Evolutionary conservation across 2,113 vertebrate species (phyloP).

Genomic region (Carollia perspicillata): DNA sequence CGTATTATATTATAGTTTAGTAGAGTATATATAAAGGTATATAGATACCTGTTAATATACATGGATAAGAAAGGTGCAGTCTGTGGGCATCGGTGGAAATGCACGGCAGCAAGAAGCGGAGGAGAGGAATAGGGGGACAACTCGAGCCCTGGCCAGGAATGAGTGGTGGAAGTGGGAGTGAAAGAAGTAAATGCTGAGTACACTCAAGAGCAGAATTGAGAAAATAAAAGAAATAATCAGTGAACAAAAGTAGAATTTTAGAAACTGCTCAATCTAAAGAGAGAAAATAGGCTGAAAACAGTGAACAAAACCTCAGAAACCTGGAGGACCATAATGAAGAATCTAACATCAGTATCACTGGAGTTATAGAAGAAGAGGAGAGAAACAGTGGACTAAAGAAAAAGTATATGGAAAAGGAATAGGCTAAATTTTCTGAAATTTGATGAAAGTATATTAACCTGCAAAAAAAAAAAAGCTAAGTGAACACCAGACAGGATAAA

Average conservation of each 20-base stretch:
- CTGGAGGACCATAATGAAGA: neutral
- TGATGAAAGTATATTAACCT: neutral
- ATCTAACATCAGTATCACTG: neutral
- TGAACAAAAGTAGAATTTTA: neutral
- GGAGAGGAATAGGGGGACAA: neutral
- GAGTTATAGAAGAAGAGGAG: neutral
- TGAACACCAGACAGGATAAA: neutral
- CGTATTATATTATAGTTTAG: neutral
- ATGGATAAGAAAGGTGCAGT: neutral
- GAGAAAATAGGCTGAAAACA: neutral
- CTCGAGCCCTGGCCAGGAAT: neutral
- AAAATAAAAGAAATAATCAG: neutral
- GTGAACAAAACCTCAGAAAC: neutral
- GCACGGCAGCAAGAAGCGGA: neutral
- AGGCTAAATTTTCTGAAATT: neutral
- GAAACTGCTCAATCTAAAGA: neutral
- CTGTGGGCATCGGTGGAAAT: neutral
- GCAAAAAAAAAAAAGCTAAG: neutral
- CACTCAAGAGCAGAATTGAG: neutral
- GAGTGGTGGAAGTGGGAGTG: rapidly evolving
- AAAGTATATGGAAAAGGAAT: neutral
- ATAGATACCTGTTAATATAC: neutral
- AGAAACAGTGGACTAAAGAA: neutral
- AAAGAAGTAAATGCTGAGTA: neutral
- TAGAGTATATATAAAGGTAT: neutral